These are phyloP conservation scores for Ardeotis arabs DNA, from an alignment of 2,113 vertebrate species.

Conservation along the genomic window DNA sequence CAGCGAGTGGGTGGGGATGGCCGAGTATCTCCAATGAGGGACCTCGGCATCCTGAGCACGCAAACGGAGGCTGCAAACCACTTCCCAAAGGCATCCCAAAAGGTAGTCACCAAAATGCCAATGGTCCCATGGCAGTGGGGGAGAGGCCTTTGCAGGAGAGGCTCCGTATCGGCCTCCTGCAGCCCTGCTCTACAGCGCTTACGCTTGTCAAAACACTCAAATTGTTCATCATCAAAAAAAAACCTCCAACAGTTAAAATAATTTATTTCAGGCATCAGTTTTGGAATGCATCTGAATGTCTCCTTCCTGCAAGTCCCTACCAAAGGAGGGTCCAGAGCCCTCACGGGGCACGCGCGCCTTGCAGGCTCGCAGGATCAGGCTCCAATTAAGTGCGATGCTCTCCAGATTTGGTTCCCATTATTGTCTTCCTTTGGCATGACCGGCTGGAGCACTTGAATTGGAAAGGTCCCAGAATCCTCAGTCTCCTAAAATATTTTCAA, in stretches of 20 bases:
- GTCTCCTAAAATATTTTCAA: slow-evolving; percentile 59
- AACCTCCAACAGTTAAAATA: neutral
- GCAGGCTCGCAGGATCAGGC: neutral
- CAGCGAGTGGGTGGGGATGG: neutral
- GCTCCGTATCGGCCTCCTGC: neutral
- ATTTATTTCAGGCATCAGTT: neutral
- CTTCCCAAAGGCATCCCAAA: neutral
- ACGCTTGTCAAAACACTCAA: neutral
- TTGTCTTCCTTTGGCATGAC: slow-evolving; percentile 35
- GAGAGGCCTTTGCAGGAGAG: neutral
- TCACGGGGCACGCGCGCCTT: neutral
- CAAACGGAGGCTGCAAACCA: neutral
- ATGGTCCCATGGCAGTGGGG: rapidly evolving
- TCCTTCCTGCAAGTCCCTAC: neutral
- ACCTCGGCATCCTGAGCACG: neutral
- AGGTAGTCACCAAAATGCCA: neutral
- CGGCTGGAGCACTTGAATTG: slow-evolving; percentile 18
- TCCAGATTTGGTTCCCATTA: slow-evolving; percentile 44
- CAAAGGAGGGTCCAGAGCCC: neutral
- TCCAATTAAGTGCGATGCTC: neutral
- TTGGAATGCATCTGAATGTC: rapidly evolving
- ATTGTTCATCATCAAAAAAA: neutral
- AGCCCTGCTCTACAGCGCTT: neutral
- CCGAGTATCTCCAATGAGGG: neutral
- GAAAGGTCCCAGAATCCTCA: slow-evolving; percentile 54